Evolutionary conservation across 2,888 invertebrate genomes (phyloP).

Genomic region (Papilio protenor): DNA sequence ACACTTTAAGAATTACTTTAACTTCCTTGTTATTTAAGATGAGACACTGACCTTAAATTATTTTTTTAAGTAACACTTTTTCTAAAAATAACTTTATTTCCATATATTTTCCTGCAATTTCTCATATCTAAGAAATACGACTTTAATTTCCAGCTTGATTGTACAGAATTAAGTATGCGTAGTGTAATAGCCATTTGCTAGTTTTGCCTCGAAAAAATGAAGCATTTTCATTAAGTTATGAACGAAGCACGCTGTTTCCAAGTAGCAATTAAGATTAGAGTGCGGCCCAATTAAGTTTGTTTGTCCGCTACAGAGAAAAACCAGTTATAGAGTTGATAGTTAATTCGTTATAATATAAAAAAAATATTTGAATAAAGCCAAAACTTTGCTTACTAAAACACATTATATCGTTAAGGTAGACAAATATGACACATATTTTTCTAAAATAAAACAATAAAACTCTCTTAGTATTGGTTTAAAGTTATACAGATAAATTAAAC

Average conservation of each 20-base stretch:
- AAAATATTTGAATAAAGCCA: background rate
- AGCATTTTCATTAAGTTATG: constrained; percentile 28
- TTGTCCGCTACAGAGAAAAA: constrained; percentile 7
- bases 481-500: too few species aligned
- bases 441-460: too few species aligned
- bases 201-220: constrained; percentile 28
- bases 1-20: background rate
- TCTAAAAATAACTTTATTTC: background rate
- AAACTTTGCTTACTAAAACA: background rate
- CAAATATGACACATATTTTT: too few species aligned
- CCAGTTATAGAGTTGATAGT: constrained; percentile 4
- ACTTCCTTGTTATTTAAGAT: background rate
- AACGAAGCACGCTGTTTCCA: constrained; percentile 15
- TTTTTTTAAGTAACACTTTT: background rate
- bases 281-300: constrained; percentile 31
- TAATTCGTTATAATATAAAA: background rate
- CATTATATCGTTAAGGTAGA: background rate
- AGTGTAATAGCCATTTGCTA: constrained; percentile 24
- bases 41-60: background rate
- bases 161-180: constrained; percentile 23
- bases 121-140: constrained; percentile 17
- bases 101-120: background rate
- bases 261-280: constrained; percentile 35
- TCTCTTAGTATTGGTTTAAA: too few species aligned
- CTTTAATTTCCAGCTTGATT: constrained; percentile 19